These are phyloP conservation scores for Halictus rubicundus DNA, from an alignment of 1,140 invertebrate genomes.

Conservation along the genomic window DNA sequence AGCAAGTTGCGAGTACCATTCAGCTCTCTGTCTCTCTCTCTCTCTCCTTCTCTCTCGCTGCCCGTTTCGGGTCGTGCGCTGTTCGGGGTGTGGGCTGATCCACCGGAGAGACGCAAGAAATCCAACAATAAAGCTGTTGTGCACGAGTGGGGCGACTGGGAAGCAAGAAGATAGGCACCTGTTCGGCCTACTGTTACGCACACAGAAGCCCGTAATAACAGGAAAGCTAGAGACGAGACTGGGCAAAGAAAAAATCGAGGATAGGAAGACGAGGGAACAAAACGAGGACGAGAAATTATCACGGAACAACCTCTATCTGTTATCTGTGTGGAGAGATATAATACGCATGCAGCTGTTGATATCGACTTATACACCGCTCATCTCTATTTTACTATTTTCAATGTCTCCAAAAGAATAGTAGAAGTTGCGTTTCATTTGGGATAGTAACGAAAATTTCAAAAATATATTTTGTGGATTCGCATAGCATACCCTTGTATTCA, in stretches of 20 bases:
- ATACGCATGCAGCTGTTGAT: conserved; percentile 56
- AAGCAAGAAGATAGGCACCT: conserved; percentile 52
- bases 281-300: conserved; percentile 61
- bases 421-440: too few species aligned
- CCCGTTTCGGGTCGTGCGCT: conserved; percentile 36
- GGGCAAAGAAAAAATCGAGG: neutral
- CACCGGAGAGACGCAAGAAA: conserved; percentile 45
- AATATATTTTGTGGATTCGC: too few species aligned
- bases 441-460: too few species aligned
- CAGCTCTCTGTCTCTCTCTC: neutral
- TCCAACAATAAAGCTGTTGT: conserved; percentile 40
- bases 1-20: conserved; percentile 59
- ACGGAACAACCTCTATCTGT: conserved; percentile 52
- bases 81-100: conserved; percentile 35
- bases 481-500: too few species aligned
- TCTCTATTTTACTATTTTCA: too few species aligned
- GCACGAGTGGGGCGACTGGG: neutral
- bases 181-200: conserved; percentile 33
- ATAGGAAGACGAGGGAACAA: conserved; percentile 26
- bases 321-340: conserved; percentile 52
- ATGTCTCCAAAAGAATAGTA: too few species aligned
- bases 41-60: too few species aligned
- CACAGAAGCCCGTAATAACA: neutral
- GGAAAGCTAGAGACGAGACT: conserved; percentile 29
- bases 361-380: conserved; percentile 51